Conservation (phyloP, 2,797 vertebrate species). For the Huso huso region DNA sequence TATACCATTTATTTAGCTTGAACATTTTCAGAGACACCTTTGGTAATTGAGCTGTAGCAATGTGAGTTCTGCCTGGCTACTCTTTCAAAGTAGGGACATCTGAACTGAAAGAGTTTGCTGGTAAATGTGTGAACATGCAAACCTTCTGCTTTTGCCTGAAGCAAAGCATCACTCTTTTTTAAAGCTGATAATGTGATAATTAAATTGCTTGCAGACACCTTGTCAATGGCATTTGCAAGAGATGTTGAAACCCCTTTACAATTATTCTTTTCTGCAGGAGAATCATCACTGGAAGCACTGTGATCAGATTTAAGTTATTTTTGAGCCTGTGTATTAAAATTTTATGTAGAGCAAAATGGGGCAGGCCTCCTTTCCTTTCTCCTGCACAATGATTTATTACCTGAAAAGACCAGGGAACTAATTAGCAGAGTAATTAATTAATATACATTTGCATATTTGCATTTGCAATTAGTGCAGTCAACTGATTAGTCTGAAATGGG, state of each 20-base stretch:
- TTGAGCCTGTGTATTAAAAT: slow-evolving; percentile 69
- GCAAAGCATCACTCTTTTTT: slow-evolving; percentile 72
- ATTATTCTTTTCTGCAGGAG: slow-evolving; percentile 54
- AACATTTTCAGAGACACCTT: too few species aligned
- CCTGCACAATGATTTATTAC: slow-evolving; percentile 99
- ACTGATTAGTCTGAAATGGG: slow-evolving; percentile 99
- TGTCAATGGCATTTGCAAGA: slow-evolving; percentile 72
- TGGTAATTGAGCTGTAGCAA: too few species aligned
- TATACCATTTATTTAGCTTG: too few species aligned
- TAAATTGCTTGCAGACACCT: slow-evolving; percentile 92
- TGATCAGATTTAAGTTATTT: slow-evolving; percentile 44
- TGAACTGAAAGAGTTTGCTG: slow-evolving; percentile 47
- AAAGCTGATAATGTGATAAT: slow-evolving; percentile 95
- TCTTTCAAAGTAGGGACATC: background rate
- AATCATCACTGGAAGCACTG: slow-evolving; percentile 39
- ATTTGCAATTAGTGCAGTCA: slow-evolving; percentile 99
- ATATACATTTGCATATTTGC: slow-evolving; percentile 99
- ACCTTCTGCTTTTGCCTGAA: slow-evolving; percentile 64
- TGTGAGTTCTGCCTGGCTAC: too few species aligned
- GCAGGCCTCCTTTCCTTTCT: slow-evolving; percentile 71
- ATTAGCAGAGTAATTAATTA: slow-evolving; percentile 99
- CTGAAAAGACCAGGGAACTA: slow-evolving; percentile 98
- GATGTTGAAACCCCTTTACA: slow-evolving; percentile 47
- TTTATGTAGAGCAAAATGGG: slow-evolving; percentile 75
- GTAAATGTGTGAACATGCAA: slow-evolving; percentile 62